phyloP scores from a whole-genome alignment of 2,888 invertebrate species.

The Lithodes maja region DNA sequence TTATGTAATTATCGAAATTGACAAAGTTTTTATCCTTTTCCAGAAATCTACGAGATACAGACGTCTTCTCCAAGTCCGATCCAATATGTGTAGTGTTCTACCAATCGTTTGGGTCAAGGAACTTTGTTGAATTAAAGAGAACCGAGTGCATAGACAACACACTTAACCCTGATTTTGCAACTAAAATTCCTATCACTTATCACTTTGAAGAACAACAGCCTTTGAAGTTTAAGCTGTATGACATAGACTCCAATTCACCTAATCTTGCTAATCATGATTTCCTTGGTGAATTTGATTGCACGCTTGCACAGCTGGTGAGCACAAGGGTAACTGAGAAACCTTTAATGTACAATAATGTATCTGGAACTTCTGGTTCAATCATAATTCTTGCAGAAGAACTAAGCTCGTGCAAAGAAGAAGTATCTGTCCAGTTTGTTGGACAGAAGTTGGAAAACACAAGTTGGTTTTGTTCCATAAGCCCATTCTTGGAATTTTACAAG shows the following conservation, averaged over 20 bases:
- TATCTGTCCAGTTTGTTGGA: constrained; percentile 73
- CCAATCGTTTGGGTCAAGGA: constrained; percentile 69
- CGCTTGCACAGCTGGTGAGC: constrained; percentile 73
- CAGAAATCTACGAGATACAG: constrained; percentile 74
- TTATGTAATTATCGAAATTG: not conserved
- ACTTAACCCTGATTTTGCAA: constrained; percentile 75
- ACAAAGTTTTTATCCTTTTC: not conserved
- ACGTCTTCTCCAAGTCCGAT: constrained; percentile 76
- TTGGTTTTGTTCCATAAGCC: constrained; percentile 74
- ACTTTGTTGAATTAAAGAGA: constrained; percentile 68
- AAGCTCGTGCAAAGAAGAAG: constrained; percentile 74
- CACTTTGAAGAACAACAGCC: constrained; percentile 77
- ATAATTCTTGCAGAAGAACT: constrained; percentile 75
- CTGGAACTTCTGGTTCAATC: constrained; percentile 71
- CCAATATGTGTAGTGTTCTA: constrained; percentile 75
- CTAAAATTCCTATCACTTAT: constrained; percentile 76
- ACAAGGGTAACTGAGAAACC: constrained; percentile 48
- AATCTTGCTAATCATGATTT: constrained; percentile 73
- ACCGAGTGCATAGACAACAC: constrained; percentile 72
- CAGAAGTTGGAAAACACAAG: constrained; percentile 73
- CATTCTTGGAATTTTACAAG: constrained; percentile 75
- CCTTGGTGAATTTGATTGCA: constrained; percentile 76
- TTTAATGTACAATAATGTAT: constrained; percentile 52
- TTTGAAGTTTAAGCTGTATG: constrained; percentile 73
- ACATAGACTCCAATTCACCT: constrained; percentile 68